Evolutionary conservation across 2,113 vertebrate genomes (phyloP).

Genomic region (Platysteira castanea): DNA sequence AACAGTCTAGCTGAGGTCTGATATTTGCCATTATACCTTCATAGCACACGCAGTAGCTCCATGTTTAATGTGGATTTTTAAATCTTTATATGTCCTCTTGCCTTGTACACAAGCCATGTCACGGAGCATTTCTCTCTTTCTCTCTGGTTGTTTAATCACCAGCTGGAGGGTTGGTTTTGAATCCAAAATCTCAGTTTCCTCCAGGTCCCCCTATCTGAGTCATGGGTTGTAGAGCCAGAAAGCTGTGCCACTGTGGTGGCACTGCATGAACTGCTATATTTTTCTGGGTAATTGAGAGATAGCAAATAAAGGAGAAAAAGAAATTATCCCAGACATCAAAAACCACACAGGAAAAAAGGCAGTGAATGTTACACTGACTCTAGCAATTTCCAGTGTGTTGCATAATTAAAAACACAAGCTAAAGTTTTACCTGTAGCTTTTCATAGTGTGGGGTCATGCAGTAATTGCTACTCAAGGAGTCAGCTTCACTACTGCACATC

Average conservation of each 20-base stretch:
- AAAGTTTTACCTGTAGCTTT: neutral
- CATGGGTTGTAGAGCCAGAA: neutral
- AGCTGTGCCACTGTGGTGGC: rapidly evolving
- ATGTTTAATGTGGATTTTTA: neutral
- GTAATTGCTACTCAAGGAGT: neutral
- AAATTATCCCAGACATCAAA: neutral
- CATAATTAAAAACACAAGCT: neutral
- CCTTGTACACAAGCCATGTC: neutral
- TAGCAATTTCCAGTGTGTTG: neutral
- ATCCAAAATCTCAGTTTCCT: neutral
- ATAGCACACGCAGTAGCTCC: neutral
- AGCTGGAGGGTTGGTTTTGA: neutral
- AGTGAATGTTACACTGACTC: neutral
- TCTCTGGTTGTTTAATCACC: neutral
- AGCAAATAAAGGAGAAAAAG: neutral
- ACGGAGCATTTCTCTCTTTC: rapidly evolving
- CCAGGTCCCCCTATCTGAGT: neutral
- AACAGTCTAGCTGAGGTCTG: neutral
- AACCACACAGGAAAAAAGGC: neutral
- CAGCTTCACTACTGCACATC: rapidly evolving
- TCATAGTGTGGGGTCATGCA: neutral
- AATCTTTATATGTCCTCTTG: neutral
- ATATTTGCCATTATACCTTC: neutral
- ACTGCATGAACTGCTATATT: neutral
- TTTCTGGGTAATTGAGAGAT: neutral